phyloP scores from a whole-genome alignment of 2,888 invertebrate species.

The Drosophila quinaria region DNA sequence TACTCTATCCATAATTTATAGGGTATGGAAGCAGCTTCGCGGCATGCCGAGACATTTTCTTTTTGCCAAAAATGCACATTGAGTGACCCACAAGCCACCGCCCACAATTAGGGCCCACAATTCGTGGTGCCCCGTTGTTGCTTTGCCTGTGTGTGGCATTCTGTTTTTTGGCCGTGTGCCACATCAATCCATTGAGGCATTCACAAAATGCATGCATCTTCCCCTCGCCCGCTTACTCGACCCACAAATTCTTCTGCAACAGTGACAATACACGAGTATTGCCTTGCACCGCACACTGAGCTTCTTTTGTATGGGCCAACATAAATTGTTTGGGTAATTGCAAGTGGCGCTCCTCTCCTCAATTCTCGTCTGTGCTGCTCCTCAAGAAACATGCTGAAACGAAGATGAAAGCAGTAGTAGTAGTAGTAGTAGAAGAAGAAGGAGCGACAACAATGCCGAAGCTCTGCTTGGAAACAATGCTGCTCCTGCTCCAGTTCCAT shows the following conservation, averaged over 20 bases:
- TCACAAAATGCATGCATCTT: slow-evolving; percentile 41
- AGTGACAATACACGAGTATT: slow-evolving; percentile 28
- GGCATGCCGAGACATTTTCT: slow-evolving; percentile 34
- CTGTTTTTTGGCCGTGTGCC: slow-evolving; percentile 48
- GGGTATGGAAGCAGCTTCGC: slow-evolving; percentile 26
- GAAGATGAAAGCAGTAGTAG: not conserved
- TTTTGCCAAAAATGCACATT: slow-evolving; percentile 42
- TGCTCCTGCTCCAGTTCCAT: slow-evolving; percentile 2
- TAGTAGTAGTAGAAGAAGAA: not conserved
- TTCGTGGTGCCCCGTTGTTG: too few relatives aligned
- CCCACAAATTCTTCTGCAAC: slow-evolving; percentile 25
- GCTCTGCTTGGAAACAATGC: slow-evolving; percentile 32
- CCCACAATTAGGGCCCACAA: not conserved
- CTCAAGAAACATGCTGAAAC: slow-evolving; percentile 7
- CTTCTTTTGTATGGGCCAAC: slow-evolving; percentile 58
- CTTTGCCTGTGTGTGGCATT: slow-evolving; percentile 5
- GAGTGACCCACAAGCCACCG: slow-evolving; percentile 2
- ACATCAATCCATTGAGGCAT: slow-evolving; percentile 53
- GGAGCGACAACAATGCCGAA: slow-evolving; percentile 14
- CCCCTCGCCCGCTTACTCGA: slow-evolving; percentile 1
- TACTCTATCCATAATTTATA: not conserved
- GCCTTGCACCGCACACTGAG: not conserved
- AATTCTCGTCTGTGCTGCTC: not conserved
- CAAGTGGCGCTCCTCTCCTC: slow-evolving; percentile 61
- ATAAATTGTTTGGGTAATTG: slow-evolving; percentile 78